Base-by-base conservation (phyloP, 2,888 invertebrate genomes). In the Aphidius colemani region DNA sequence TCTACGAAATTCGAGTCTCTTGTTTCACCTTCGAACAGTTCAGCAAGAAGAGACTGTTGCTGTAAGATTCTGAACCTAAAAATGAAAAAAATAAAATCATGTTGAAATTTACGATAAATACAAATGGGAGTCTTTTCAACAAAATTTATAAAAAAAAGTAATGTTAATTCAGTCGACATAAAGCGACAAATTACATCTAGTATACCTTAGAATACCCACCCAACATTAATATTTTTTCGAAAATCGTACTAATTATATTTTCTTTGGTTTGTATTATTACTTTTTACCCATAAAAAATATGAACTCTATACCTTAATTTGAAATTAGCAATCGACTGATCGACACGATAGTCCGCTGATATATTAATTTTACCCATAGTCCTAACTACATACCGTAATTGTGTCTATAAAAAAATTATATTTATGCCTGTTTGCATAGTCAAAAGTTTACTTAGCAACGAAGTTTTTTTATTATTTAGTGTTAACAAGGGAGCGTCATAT, bases 41-140 rank as follows among this genome's bases (percentile, higher is more conserved):
- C 82, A n/a, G 78, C 78, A 9, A 82, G 72, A 49, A 73, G 68
- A 30, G 81, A 78, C 63, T 71, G 80, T 64, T 80, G 80, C 66
- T 82, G 80, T 43, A 72, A 72, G 63, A 82, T 78, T 70, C 70
- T 77, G 39, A 82, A 72, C 69, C 82, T 82, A 72, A 30, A 76
- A 74, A 67, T 74, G 72, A 64, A 76, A 76, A 70, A 51, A 3
- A 30, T 45, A 60, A 66, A 65, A 67, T 30, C 3, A 0, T 30
- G 30, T 30, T 30, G 30, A 30, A 72, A 70, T 53, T 59, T 64
- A 44, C 13, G 11, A 61, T 45, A 7, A 45, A 57, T 45, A 57
- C 39, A 57, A 46, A 57, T 46, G 45, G 57, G n/a, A 46, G 18
- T 39, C 30, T n/a, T 45, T 46, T 45, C 11, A 13, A 41, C 13